phyloP scores from a whole-genome alignment of 1,140 invertebrate genomes.

The Grapholita molesta region DNA sequence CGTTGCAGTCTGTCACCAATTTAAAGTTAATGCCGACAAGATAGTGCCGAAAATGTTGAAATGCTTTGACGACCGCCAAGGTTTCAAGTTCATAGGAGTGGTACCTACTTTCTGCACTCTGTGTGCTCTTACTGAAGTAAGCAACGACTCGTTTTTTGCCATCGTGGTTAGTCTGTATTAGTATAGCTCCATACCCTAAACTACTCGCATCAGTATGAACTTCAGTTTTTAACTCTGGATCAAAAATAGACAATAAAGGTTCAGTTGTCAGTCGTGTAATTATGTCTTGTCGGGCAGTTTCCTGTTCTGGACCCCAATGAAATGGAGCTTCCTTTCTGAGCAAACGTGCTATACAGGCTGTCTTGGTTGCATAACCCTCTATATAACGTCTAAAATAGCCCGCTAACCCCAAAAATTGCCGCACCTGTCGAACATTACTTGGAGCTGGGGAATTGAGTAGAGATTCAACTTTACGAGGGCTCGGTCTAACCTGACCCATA shows the following conservation, averaged over 20 bases:
- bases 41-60: conserved; percentile 45
- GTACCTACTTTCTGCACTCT: conserved; percentile 32
- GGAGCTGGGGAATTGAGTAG: conserved; percentile 40
- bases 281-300: background rate
- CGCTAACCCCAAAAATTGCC: conserved; percentile 41
- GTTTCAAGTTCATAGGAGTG: conserved; percentile 47
- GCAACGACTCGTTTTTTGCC: conserved; percentile 33
- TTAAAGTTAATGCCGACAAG: conserved; percentile 48
- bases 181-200: conserved; percentile 33
- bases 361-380: conserved; percentile 25
- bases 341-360: conserved; percentile 30
- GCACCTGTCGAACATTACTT: conserved; percentile 34
- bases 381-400: conserved; percentile 50
- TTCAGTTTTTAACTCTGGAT: conserved; percentile 30
- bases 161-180: conserved; percentile 29
- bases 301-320: background rate
- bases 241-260: conserved; percentile 32
- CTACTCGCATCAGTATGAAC: conserved; percentile 45
- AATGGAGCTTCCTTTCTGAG: conserved; percentile 23
- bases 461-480: conserved; percentile 39
- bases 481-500: conserved; percentile 32
- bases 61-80: conserved; percentile 34
- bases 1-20: conserved; percentile 57
- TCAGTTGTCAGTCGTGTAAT: conserved; percentile 5
- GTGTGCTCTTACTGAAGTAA: conserved; percentile 37